These are phyloP conservation scores for Pachliopta kotzebuea DNA, from an alignment of 2,888 invertebrate genomes.

Conservation along the genomic window DNA sequence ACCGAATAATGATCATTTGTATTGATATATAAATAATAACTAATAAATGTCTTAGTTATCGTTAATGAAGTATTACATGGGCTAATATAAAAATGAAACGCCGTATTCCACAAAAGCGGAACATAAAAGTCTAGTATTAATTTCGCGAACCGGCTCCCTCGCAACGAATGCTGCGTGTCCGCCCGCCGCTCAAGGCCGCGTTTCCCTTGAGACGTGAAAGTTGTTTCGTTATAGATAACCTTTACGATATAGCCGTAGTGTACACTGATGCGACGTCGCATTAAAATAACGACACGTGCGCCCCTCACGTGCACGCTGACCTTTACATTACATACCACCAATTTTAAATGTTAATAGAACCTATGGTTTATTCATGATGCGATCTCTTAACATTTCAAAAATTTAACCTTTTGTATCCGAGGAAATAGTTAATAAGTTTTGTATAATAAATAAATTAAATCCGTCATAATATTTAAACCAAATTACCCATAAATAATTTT, in stretches of 20 bases:
- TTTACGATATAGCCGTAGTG: conserved; percentile 38
- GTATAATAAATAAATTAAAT: not conserved
- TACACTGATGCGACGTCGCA: conserved; percentile 43
- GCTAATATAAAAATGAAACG: not conserved
- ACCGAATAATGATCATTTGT: too few relatives aligned
- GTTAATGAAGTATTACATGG: not conserved
- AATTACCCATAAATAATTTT: too few relatives aligned
- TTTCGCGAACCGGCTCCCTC: conserved; percentile 17
- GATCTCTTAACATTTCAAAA: conserved; percentile 14
- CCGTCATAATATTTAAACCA: not conserved
- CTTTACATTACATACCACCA: conserved; percentile 31
- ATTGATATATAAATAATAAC: too few relatives aligned
- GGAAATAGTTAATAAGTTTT: not conserved
- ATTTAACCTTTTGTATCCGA: not conserved
- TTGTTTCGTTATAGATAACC: conserved; percentile 57
- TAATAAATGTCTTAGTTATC: not conserved
- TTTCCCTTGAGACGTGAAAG: conserved; percentile 74
- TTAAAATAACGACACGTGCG: conserved; percentile 39
- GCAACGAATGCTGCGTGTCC: conserved; percentile 17
- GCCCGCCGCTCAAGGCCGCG: conserved; percentile 51
- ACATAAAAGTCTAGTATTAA: conserved; percentile 11
- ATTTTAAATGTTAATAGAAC: conserved; percentile 26
- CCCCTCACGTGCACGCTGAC: conserved; percentile 36
- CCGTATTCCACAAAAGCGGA: not conserved
- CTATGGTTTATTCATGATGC: conserved; percentile 19